Conservation (phyloP, 2,888 invertebrate genomes). For the Limnephilus marmoratus region DNA sequence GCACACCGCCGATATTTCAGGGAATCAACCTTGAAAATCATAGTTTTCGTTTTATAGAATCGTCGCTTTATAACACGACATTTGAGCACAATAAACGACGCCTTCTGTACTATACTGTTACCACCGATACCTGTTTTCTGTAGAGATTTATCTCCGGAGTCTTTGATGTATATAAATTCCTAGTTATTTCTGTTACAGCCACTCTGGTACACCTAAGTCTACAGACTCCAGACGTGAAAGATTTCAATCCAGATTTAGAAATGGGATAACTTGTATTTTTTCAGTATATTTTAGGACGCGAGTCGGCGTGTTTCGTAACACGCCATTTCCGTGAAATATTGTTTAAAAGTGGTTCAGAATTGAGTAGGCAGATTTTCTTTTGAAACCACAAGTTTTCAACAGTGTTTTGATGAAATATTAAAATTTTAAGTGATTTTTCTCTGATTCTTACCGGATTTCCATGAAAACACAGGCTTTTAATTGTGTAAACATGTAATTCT, state of each 20-base stretch:
- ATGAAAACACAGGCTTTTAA: no score
- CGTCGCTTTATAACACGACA: background rate
- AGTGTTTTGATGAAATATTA: no score
- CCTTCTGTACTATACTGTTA: background rate
- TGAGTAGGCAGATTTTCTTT: background rate
- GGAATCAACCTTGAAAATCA: background rate
- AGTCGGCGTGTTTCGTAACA: slow-evolving; percentile 25
- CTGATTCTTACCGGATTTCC: no score
- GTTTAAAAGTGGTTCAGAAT: background rate
- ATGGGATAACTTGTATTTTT: slow-evolving; percentile 27
- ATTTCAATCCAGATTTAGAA: slow-evolving; percentile 47
- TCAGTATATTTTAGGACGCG: slow-evolving; percentile 33
- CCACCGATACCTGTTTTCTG: background rate
- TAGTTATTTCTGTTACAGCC: background rate
- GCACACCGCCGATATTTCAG: background rate
- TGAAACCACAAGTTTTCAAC: no score
- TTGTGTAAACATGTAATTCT: background rate
- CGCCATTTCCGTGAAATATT: slow-evolving; percentile 4
- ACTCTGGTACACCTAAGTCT: background rate
- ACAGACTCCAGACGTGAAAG: slow-evolving; percentile 11
- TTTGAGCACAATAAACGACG: background rate
- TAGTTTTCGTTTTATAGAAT: background rate
- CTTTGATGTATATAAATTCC: background rate
- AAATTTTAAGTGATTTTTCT: no score
- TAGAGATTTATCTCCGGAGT: background rate